phyloP scores from a whole-genome alignment of 1,140 invertebrate species.

The Pemphigus obesinymphae region DNA sequence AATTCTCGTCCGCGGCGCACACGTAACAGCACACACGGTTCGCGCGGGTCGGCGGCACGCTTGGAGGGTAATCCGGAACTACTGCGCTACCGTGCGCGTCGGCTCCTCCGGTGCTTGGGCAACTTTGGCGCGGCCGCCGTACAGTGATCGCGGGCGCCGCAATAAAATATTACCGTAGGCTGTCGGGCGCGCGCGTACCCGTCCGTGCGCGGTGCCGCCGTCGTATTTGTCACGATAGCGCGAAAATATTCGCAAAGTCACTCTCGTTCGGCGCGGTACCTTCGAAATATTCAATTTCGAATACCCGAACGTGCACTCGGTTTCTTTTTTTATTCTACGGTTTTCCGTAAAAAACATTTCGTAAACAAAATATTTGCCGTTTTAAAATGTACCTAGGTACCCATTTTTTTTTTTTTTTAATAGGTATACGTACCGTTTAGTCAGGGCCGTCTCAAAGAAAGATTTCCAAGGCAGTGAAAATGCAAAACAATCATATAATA shows the following conservation, averaged over 20 bases:
- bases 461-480: too few species aligned
- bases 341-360: too few species aligned
- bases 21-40: background rate
- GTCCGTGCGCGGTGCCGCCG: background rate
- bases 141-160: slow-evolving; percentile 17
- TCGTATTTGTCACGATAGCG: background rate
- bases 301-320: background rate
- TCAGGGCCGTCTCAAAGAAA: too few species aligned
- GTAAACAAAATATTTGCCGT: too few species aligned
- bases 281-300: background rate
- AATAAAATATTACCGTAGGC: slow-evolving; percentile 36
- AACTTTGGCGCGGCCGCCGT: slow-evolving; percentile 28
- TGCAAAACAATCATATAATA: too few species aligned
- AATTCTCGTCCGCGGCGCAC: background rate
- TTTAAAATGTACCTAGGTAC: too few species aligned
- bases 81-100: slow-evolving; percentile 24
- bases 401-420: too few species aligned
- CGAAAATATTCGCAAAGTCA: too few species aligned
- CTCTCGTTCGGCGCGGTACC: background rate
- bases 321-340: background rate
- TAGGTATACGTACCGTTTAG: too few species aligned
- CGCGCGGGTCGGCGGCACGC: background rate
- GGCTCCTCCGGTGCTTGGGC: slow-evolving; percentile 7
- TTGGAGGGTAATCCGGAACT: slow-evolving; percentile 39
- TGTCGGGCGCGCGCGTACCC: background rate